These are phyloP conservation scores for Micromesistius poutassou DNA, from an alignment of 2,797 vertebrate genomes.

Conservation along the genomic window DNA sequence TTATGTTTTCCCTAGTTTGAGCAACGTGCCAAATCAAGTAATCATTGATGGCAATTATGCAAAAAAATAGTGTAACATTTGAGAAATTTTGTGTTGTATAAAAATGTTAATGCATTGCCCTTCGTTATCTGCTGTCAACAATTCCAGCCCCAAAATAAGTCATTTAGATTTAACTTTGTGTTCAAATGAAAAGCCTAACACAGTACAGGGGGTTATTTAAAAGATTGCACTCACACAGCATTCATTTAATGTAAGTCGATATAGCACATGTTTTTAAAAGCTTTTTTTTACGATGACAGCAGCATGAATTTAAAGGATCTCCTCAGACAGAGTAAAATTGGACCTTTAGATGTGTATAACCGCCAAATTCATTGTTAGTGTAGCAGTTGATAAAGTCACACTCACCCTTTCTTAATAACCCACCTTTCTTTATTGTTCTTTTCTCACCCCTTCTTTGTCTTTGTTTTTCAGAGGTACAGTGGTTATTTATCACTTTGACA, in stretches of 20 bases:
- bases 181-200: not conserved
- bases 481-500: not conserved
- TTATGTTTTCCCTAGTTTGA: not conserved
- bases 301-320: not conserved
- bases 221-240: not conserved
- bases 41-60: not conserved
- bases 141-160: not conserved
- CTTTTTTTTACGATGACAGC: not conserved
- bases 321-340: not conserved
- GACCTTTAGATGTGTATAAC: not conserved
- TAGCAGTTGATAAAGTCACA: not conserved
- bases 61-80: no score
- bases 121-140: not conserved
- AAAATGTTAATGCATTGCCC: not conserved
- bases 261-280: not conserved
- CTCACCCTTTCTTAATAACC: not conserved
- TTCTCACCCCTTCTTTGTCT: not conserved
- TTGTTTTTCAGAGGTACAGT: not conserved
- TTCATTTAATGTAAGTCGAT: not conserved
- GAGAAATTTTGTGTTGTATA: no score
- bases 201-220: not conserved
- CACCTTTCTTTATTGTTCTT: not conserved
- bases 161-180: not conserved
- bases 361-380: constrained; percentile 1
- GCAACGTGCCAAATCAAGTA: not conserved